phyloP scores from a whole-genome alignment of 2,797 vertebrate genomes.

The Danio jaintianensis region DNA sequence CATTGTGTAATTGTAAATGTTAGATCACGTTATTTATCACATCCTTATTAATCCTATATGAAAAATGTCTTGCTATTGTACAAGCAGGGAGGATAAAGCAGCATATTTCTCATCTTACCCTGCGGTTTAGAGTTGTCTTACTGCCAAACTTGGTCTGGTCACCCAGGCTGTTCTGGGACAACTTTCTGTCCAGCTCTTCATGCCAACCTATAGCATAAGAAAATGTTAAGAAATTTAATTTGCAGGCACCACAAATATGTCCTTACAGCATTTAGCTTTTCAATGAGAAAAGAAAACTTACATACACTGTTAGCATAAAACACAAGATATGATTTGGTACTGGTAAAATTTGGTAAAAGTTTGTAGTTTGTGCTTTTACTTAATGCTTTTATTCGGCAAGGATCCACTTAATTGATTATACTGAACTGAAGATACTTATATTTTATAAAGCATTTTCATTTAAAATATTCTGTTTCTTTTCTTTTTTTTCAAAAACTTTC shows the following conservation, averaged over 20 bases:
- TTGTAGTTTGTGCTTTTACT: neutral
- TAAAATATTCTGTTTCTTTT: neutral
- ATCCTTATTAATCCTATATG: neutral
- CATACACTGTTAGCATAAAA: neutral
- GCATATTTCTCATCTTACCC: constrained; percentile 78
- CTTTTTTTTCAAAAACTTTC: neutral
- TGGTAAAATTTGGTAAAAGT: too few relatives aligned
- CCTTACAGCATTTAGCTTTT: neutral
- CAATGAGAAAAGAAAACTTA: too few relatives aligned
- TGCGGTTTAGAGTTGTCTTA: constrained; percentile 90
- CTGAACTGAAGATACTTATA: neutral
- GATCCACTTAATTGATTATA: neutral
- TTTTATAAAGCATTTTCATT: neutral
- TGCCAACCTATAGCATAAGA: constrained; percentile 80
- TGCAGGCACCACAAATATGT: neutral
- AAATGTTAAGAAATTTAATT: neutral
- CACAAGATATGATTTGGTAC: neutral
- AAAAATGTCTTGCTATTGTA: neutral
- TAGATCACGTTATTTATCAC: neutral
- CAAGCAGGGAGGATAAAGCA: neutral
- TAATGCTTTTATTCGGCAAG: neutral
- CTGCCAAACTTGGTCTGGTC: constrained; percentile 93
- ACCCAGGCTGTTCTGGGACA: constrained; percentile 94
- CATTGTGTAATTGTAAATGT: neutral
- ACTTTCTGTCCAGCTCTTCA: constrained; percentile 91